A percentile compares a stretch with the other conserved stretches of the same genome.
Conservation (phyloP, 2,888 invertebrate genomes). For the Furcula furcula region DNA sequence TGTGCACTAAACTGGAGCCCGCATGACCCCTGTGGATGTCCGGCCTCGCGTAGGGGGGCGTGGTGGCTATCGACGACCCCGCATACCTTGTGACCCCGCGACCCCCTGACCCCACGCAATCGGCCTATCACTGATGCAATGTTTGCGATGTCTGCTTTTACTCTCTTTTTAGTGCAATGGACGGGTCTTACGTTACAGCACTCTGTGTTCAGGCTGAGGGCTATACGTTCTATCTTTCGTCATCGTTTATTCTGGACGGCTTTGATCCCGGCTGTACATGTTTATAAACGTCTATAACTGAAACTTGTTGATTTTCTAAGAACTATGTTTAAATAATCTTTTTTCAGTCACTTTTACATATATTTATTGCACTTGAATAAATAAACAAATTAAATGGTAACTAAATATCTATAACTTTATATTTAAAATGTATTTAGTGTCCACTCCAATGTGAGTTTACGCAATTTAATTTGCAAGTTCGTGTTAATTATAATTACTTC, state of each 20-base stretch:
- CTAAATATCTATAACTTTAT: background rate
- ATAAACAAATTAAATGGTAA: background rate
- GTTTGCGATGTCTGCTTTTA: slow-evolving; percentile 54
- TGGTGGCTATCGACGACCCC: slow-evolving; percentile 21
- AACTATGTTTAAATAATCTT: background rate
- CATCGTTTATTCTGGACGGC: slow-evolving; percentile 27
- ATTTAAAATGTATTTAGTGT: slow-evolving; percentile 1
- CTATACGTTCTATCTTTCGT: slow-evolving; percentile 16
- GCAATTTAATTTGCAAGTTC: background rate
- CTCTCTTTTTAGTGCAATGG: slow-evolving; percentile 38
- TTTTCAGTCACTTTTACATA: background rate
- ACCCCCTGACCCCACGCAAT: slow-evolving; percentile 14
- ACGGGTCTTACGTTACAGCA: background rate
- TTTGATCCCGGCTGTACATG: slow-evolving; percentile 34
- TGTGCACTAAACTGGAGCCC: slow-evolving; percentile 68
- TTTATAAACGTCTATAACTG: slow-evolving; percentile 12
- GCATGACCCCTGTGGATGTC: slow-evolving; percentile 67
- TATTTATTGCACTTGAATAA: background rate
- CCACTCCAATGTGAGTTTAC: background rate
- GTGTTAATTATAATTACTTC: too few relatives aligned
- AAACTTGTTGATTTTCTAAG: slow-evolving; percentile 39
- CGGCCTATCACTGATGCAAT: slow-evolving; percentile 34
- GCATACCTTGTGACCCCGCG: slow-evolving; percentile 32
- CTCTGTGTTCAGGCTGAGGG: slow-evolving; percentile 13
- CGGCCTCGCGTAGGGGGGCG: slow-evolving; percentile 31